Percentiles rank a stretch among this genome's conserved stretches.
These are phyloP conservation scores for Tribolium madens DNA, from an alignment of 1,140 invertebrate genomes.

Conservation along the genomic window DNA sequence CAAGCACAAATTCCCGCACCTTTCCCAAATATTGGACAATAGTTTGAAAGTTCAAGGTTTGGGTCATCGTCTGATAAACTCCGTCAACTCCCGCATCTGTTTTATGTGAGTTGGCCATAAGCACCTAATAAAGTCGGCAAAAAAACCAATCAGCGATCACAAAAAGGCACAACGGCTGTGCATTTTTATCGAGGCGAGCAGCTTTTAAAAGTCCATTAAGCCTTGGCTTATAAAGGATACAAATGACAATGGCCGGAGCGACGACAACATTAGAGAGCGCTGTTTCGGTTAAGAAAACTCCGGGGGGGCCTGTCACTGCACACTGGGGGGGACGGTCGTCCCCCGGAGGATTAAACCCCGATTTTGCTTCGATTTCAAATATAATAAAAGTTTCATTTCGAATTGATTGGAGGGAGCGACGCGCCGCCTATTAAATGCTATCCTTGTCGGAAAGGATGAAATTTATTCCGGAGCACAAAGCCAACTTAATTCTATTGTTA, in stretches of 20 bases:
- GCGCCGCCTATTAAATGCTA: constrained; percentile 38
- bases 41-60: constrained; percentile 9
- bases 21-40: constrained; percentile 1
- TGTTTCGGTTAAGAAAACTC: constrained; percentile 49
- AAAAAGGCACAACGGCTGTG: constrained; percentile 32
- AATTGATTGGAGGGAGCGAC: background rate
- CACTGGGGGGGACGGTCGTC: constrained; percentile 36
- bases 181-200: constrained; percentile 33
- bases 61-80: background rate
- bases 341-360: background rate
- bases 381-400: too few species aligned
- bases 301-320: constrained; percentile 47
- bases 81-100: background rate
- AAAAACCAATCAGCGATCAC: constrained; percentile 27
- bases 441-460: constrained; percentile 41
- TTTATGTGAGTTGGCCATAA: constrained; percentile 33
- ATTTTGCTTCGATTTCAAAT: background rate
- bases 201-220: constrained; percentile 51
- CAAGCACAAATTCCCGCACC: background rate
- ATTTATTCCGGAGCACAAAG: constrained; percentile 40
- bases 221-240: constrained; percentile 48
- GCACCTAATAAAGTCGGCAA: constrained; percentile 35
- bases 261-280: constrained; percentile 53
- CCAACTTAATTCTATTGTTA: constrained; percentile 41
- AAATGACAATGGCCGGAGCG: constrained; percentile 53